Base-by-base conservation (phyloP, 2,888 invertebrate species). In the Thereva nobilitata region DNA sequence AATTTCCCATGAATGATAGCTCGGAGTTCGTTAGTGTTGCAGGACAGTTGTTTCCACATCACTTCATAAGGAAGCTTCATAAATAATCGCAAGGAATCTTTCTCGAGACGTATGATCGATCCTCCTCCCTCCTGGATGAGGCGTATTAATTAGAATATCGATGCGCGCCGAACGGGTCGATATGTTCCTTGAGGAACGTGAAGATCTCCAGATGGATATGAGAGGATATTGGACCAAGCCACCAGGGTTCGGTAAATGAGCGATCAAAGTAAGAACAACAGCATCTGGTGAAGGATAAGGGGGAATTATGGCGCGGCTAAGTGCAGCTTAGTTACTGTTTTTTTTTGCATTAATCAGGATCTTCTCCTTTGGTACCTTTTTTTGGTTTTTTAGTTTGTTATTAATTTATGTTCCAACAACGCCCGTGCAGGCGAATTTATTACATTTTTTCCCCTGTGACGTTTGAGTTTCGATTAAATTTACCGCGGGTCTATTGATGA, bases 391-490 rank as follows among this genome's bases (percentile, higher is more conserved):
- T 59, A 40, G 49, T 12, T 57, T 65, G 44, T 57, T 54, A 68
- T 68, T 68, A 68, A 68, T 68, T 68, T 68, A 68, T 64, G 68
- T 53, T 23, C 45, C 64, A 65, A 65, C 64, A 64, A 68, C 68
- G 68, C 68, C 68, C 66, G 66, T 66, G 64, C 66, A 68, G 53
- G 61, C 53, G 68, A 68, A 66, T 68, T 63, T 68, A 68, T 68
- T 61, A 65, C 66, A 61, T 68, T 68, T 66, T 59, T 52, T 23
- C 23, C 23, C 23, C 49, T 66, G 68, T 66, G 68, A 68, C 66
- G 68, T 68, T 66, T 45, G 52, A 65, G 54, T 68, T 66, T 64
- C 53, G 54, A 52, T 49, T 68, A 56, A 63, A 68, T 63, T 68
- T 66, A 68, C 68, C 57, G 66, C 59, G 63, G 53, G 57, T 68